These are phyloP conservation scores for Metellina segmentata DNA, from an alignment of 2,888 invertebrate genomes.

Conservation along the genomic window DNA sequence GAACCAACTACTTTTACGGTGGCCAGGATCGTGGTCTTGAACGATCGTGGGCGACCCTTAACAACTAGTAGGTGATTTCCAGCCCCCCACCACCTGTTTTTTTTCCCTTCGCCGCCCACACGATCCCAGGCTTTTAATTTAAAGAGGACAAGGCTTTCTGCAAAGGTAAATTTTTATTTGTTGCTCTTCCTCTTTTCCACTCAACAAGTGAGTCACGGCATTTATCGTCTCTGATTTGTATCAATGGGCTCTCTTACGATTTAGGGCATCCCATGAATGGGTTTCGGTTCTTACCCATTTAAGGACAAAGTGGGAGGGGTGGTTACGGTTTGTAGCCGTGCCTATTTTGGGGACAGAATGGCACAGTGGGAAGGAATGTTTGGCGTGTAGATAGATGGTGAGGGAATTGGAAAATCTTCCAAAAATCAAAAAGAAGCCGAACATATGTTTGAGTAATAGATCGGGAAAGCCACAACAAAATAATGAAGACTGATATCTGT, in stretches of 20 bases:
- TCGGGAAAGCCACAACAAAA: too few relatives aligned
- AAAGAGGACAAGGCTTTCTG: slow-evolving; percentile 48
- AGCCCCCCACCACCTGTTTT: slow-evolving; percentile 1
- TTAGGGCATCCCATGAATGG: slow-evolving; percentile 54
- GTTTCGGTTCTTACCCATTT: slow-evolving; percentile 30
- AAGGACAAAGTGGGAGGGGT: slow-evolving; percentile 27
- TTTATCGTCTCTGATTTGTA: slow-evolving; percentile 40
- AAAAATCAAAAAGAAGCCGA: too few relatives aligned
- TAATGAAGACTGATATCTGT: too few relatives aligned
- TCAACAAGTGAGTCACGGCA: background rate
- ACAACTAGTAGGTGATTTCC: slow-evolving; percentile 25
- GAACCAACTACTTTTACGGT: slow-evolving; percentile 47
- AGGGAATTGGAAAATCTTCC: background rate
- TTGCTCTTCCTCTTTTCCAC: background rate
- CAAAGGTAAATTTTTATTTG: too few relatives aligned
- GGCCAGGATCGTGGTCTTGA: background rate
- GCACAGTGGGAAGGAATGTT: background rate
- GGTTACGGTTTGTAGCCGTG: background rate
- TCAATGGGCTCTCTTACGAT: slow-evolving; percentile 51
- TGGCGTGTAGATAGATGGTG: background rate
- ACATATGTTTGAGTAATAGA: too few relatives aligned
- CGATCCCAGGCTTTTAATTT: background rate
- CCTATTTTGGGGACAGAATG: background rate
- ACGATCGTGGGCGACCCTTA: slow-evolving; percentile 32
- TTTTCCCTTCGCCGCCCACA: slow-evolving; percentile 7